These are phyloP conservation scores for Coregonus suidteri DNA, from an alignment of 2,797 vertebrate genomes.

Conservation along the genomic window DNA sequence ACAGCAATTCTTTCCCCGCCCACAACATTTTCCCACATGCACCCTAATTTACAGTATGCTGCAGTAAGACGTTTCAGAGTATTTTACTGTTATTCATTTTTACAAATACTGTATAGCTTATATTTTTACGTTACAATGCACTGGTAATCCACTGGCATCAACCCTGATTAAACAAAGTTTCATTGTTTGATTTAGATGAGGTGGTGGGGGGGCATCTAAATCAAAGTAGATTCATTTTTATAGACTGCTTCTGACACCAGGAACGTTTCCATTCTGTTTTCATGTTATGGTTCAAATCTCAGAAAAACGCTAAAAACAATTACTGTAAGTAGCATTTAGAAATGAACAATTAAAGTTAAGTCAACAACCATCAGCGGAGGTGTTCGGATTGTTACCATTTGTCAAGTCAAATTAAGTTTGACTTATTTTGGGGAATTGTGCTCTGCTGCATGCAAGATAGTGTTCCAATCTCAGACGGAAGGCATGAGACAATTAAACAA, in stretches of 20 bases:
- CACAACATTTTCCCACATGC: too few relatives aligned
- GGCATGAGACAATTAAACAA: constrained; percentile 70
- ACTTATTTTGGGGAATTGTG: constrained; percentile 68
- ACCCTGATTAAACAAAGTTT: not conserved
- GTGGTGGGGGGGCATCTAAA: not conserved
- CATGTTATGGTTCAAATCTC: constrained; percentile 47
- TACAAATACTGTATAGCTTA: not conserved
- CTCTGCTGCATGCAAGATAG: constrained; percentile 44
- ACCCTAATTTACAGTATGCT: too few relatives aligned
- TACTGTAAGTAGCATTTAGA: constrained; percentile 38
- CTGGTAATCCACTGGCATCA: not conserved
- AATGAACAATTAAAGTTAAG: constrained; percentile 40
- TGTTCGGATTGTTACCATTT: constrained; percentile 45
- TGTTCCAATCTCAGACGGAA: constrained; percentile 26
- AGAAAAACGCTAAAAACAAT: constrained; percentile 47
- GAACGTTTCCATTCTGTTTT: constrained; percentile 50
- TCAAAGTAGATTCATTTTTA: constrained; percentile 30
- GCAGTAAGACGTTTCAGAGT: too few relatives aligned
- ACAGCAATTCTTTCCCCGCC: too few relatives aligned
- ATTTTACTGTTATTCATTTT: not conserved
- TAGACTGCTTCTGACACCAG: constrained; percentile 36
- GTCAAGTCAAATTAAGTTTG: constrained; percentile 33
- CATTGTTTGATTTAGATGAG: constrained; percentile 4
- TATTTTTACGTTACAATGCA: not conserved
- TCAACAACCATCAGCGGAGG: constrained; percentile 41